These are phyloP conservation scores for Hystrix brachyura DNA, from an alignment of 2,113 vertebrate species.

Conservation along the genomic window DNA sequence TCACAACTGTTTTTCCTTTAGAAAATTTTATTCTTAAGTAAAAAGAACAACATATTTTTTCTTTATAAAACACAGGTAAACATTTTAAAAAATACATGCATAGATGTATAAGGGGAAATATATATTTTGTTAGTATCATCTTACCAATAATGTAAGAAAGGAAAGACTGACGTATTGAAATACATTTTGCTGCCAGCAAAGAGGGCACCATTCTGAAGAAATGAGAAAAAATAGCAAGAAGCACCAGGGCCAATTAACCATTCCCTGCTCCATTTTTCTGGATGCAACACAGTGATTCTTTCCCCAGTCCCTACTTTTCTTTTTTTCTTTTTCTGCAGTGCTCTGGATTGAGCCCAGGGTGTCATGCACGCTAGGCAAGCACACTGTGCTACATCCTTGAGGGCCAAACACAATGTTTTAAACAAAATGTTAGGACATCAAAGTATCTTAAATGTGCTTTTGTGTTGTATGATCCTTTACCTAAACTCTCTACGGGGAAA, in stretches of 20 bases:
- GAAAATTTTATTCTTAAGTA: constrained; percentile 79
- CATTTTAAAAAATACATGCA: constrained; percentile 35
- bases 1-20: constrained; percentile 66
- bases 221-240: background rate
- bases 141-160: constrained; percentile 62
- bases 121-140: constrained; percentile 32
- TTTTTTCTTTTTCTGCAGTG: background rate
- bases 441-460: constrained; percentile 45
- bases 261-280: background rate
- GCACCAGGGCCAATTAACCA: background rate
- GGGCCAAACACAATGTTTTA: background rate
- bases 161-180: background rate
- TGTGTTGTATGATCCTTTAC: constrained; percentile 26
- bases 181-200: constrained; percentile 16
- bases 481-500: constrained; percentile 16
- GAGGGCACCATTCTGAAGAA: constrained; percentile 30
- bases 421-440: constrained; percentile 33
- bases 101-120: constrained; percentile 45
- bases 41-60: constrained; percentile 43
- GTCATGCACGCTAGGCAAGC: background rate
- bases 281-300: background rate
- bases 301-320: background rate
- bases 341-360: background rate
- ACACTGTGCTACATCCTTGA: background rate
- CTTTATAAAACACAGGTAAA: constrained; percentile 56